These are phyloP conservation scores for Cheilosia vernalis DNA, from an alignment of 2,888 invertebrate species.

Conservation along the genomic window DNA sequence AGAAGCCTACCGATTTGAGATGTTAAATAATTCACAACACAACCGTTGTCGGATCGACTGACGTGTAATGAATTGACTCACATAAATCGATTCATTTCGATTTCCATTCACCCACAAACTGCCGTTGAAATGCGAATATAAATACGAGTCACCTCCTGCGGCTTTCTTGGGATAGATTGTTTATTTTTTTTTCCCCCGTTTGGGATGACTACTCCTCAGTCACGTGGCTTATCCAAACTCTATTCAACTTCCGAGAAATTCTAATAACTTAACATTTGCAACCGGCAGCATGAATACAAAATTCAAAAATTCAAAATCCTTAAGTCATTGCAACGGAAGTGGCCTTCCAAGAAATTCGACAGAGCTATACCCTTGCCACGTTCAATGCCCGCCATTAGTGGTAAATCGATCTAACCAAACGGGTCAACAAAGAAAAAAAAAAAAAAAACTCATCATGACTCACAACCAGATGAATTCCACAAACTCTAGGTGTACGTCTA, in stretches of 20 bases:
- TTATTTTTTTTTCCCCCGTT: too few relatives aligned
- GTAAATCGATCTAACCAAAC: conserved; percentile 39
- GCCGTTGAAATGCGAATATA: too few relatives aligned
- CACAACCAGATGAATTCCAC: conserved; percentile 35
- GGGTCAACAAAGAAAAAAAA: conserved; percentile 14
- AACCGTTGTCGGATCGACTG: too few relatives aligned
- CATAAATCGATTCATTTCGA: too few relatives aligned
- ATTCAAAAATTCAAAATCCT: conserved; percentile 5
- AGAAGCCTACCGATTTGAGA: too few relatives aligned
- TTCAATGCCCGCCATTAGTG: conserved; percentile 5
- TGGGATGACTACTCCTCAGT: too few relatives aligned
- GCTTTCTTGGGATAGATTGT: too few relatives aligned
- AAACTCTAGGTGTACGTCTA: conserved; percentile 6
- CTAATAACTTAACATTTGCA: neutral
- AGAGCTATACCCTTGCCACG: neutral
- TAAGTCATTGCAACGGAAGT: conserved; percentile 8
- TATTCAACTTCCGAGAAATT: conserved; percentile 5
- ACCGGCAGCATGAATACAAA: neutral
- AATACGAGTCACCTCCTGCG: too few relatives aligned
- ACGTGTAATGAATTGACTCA: too few relatives aligned
- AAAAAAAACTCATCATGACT: conserved; percentile 45
- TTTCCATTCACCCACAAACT: too few relatives aligned
- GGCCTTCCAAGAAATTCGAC: neutral
- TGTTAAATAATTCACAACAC: too few relatives aligned
- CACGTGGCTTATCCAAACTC: neutral